Percentiles rank a stretch among this genome's conserved stretches.
These are phyloP conservation scores for Phyllostomus discolor DNA, from an alignment of 2,113 vertebrate species.

Conservation along the genomic window DNA sequence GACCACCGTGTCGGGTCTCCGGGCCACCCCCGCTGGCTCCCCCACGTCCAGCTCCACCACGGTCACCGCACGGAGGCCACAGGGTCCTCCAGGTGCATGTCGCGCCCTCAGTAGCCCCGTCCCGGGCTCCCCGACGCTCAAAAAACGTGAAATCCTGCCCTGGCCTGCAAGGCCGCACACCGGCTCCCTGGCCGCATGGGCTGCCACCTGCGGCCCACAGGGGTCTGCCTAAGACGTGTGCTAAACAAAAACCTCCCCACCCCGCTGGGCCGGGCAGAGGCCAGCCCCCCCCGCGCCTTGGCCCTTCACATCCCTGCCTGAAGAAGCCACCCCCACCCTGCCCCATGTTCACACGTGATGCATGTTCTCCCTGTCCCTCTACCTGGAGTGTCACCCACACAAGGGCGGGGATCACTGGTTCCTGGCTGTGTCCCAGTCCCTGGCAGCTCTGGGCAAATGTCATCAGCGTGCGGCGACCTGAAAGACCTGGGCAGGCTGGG, in stretches of 20 bases:
- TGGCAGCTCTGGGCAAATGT: fast-evolving
- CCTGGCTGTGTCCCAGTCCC: fast-evolving
- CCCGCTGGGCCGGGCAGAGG: fast-evolving
- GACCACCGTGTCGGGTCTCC: fast-evolving
- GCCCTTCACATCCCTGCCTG: no score
- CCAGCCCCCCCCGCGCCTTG: no score
- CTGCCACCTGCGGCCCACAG: background rate
- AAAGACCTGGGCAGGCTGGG: background rate
- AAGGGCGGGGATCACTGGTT: background rate
- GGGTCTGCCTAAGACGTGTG: background rate
- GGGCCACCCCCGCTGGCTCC: background rate
- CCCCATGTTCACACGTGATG: fast-evolving
- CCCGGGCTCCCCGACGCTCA: fast-evolving
- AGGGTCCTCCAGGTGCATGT: fast-evolving
- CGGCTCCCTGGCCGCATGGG: no score
- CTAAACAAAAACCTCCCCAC: fast-evolving
- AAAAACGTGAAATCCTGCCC: background rate
- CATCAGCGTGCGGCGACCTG: fast-evolving
- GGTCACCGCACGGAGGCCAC: background rate
- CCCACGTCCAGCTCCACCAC: fast-evolving
- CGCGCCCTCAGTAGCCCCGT: fast-evolving
- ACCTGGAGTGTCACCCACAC: background rate
- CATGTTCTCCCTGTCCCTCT: fast-evolving
- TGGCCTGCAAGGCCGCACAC: background rate
- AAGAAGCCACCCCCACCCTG: background rate